phyloP scores from a whole-genome alignment of 2,888 invertebrate genomes.

The Hirtodrosophila trivittata region DNA sequence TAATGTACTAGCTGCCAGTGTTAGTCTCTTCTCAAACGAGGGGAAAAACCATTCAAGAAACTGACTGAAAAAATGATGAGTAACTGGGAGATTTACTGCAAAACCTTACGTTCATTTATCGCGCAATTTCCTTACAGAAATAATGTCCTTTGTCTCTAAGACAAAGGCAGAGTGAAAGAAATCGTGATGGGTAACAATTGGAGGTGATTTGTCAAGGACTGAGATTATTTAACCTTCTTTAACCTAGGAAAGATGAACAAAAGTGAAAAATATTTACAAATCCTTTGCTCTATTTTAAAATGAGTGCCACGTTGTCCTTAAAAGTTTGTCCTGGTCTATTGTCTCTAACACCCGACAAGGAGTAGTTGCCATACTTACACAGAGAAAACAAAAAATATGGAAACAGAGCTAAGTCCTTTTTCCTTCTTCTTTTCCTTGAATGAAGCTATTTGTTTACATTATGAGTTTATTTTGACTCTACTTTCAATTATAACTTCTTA shows the following conservation, averaged over 20 bases:
- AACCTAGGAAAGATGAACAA: not conserved
- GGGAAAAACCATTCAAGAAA: not conserved
- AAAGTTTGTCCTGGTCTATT: too few relatives aligned
- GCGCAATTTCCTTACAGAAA: constrained; percentile 21
- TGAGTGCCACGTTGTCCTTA: too few relatives aligned
- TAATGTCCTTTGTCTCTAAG: not conserved
- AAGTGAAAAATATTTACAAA: not conserved
- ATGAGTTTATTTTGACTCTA: not conserved
- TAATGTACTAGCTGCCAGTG: not conserved
- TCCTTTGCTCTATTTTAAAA: too few relatives aligned
- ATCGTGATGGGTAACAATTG: constrained; percentile 4
- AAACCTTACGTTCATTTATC: constrained; percentile 38
- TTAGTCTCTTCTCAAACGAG: too few relatives aligned
- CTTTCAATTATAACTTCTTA: constrained; percentile 2
- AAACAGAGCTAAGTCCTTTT: not conserved
- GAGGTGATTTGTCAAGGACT: constrained; percentile 1
- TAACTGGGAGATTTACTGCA: constrained; percentile 9
- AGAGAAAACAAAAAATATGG: too few relatives aligned
- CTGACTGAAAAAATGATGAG: constrained; percentile 7
- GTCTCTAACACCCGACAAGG: too few relatives aligned
- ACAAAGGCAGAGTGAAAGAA: constrained; percentile 2
- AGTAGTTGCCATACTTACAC: too few relatives aligned
- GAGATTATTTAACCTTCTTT: not conserved
- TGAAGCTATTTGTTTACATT: constrained; percentile 6
- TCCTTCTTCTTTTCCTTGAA: not conserved